Percentiles rank a stretch among this genome's conserved stretches.
phyloP scores from a whole-genome alignment of 2,888 invertebrate genomes.

The Drosophila anceps region DNA sequence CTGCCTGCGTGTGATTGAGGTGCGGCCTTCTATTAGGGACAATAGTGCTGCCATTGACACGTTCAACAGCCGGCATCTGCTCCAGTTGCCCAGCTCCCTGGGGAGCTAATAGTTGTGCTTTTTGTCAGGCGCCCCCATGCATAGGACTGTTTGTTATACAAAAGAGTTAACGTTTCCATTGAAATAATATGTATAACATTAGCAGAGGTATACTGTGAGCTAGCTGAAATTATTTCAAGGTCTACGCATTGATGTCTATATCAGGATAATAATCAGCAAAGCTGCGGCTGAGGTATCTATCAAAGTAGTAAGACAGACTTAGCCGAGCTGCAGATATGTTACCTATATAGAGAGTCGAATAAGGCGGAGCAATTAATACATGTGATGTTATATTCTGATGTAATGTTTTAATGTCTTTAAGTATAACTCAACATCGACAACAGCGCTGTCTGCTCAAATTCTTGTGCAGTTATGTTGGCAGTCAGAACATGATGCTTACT shows the following conservation, averaged over 20 bases:
- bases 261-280: neutral
- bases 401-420: no score
- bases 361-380: no score
- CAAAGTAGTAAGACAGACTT: neutral
- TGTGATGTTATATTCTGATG: no score
- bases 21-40: constrained; percentile 37
- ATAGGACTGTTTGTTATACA: neutral
- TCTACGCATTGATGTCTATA: neutral
- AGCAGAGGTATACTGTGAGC: neutral
- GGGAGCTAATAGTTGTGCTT: constrained; percentile 46
- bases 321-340: no score
- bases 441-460: no score
- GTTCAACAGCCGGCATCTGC: neutral
- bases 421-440: no score
- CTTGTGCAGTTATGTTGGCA: no score
- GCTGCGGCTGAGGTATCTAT: neutral
- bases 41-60: constrained; percentile 49
- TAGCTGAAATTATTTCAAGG: neutral
- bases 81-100: constrained; percentile 3
- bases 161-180: constrained; percentile 4
- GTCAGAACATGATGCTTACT: no score
- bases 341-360: neutral
- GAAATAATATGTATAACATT: neutral
- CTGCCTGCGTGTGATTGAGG: constrained; percentile 46
- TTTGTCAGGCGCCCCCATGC: constrained; percentile 14